These are phyloP conservation scores for Numenius phaeopus DNA, from an alignment of 2,797 vertebrate genomes.

Conservation along the genomic window DNA sequence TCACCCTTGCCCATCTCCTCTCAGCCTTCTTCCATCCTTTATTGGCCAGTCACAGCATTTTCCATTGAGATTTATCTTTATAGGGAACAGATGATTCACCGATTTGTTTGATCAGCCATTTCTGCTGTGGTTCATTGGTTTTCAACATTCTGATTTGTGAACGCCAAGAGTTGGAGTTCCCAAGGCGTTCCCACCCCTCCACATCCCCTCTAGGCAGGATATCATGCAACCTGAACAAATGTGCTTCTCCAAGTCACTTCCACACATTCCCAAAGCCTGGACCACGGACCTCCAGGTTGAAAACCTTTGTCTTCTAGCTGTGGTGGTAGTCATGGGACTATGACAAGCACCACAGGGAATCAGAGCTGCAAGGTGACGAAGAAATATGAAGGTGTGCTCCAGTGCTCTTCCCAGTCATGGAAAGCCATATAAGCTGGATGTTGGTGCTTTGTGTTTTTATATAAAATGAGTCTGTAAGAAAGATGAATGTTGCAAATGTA, in stretches of 20 bases:
- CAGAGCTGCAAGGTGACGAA: neutral
- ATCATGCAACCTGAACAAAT: neutral
- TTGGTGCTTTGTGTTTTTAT: neutral
- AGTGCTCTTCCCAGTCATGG: neutral
- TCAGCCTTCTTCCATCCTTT: neutral
- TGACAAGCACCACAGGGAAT: neutral
- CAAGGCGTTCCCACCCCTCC: neutral
- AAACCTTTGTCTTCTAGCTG: neutral
- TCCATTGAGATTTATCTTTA: neutral
- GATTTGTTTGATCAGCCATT: neutral
- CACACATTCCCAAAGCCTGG: neutral
- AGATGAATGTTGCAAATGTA: neutral
- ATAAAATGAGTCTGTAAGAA: neutral
- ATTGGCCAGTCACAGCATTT: neutral
- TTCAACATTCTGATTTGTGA: neutral
- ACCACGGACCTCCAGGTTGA: neutral
- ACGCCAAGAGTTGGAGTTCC: neutral
- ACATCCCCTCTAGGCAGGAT: rapidly evolving
- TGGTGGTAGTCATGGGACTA: neutral
- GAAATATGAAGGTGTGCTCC: neutral
- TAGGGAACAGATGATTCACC: neutral
- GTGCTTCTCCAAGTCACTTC: neutral
- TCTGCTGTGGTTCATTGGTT: neutral
- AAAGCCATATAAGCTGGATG: neutral
- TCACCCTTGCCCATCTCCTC: neutral